A percentile compares a stretch with the other conserved stretches of the same genome.
These are phyloP conservation scores for Myiagra hebetior DNA, from an alignment of 2,113 vertebrate genomes.

Conservation along the genomic window DNA sequence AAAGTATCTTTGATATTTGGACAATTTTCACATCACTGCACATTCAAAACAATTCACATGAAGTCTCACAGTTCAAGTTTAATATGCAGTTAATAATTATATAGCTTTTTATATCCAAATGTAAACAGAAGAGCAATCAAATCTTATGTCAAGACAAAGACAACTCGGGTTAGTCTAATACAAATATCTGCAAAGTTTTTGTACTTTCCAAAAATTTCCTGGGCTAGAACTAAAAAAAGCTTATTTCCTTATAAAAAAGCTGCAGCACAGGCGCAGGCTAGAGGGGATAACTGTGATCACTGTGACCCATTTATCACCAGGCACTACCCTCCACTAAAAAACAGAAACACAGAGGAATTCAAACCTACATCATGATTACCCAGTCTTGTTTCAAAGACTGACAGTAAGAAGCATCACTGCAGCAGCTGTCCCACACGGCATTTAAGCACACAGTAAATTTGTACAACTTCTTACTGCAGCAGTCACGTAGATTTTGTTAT, in stretches of 20 bases:
- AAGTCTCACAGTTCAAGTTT: background rate
- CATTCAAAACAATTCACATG: background rate
- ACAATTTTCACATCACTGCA: background rate
- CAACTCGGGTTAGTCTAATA: background rate
- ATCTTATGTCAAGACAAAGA: background rate
- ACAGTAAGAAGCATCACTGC: background rate
- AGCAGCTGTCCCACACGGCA: background rate
- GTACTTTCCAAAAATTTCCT: background rate
- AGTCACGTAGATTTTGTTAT: background rate
- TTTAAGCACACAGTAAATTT: background rate
- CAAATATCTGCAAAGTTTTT: background rate
- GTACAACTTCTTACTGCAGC: background rate
- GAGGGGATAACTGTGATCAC: background rate
- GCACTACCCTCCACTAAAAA: background rate
- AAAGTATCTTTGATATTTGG: background rate
- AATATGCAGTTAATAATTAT: background rate
- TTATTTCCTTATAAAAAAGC: background rate
- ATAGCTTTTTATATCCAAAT: background rate
- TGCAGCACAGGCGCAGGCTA: background rate
- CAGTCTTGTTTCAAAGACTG: background rate
- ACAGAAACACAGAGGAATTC: background rate
- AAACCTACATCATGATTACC: background rate
- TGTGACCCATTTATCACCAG: background rate
- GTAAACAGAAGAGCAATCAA: background rate
- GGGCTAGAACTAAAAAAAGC: background rate